Base-by-base conservation (phyloP, 2,888 invertebrate species). In the Phania funesta region DNA sequence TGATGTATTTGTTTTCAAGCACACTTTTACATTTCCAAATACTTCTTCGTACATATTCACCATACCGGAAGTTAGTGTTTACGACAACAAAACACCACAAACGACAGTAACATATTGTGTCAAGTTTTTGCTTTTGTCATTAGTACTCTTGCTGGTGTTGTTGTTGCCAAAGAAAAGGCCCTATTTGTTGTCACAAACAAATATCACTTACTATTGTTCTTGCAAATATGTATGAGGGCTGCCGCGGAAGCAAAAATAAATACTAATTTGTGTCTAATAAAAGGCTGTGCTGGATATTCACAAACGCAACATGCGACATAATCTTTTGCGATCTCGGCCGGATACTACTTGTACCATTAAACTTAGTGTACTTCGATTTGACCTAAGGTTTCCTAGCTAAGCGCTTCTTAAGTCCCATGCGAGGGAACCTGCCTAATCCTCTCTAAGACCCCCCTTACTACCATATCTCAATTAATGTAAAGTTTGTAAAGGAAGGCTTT, bases 181-280 rank as follows among this genome's bases (percentile, higher is more conserved):
- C 78, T 78, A 82, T 74, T 82, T 74, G 74, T 70, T 82, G 82
- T 82, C 82, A 82, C 56, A 58, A 75, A 65, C 82, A 82, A 65
- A 65, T 60, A 81, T 46, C 64, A 35, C 11, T 64, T 54, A 32
- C 62, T 16, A 24, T 50, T 60, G 13, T 44, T n/a, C 8, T 18
- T 1, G 3, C 24, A 9, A 22, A 16, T 11, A 44, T 46, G 6
- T 58, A 44, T 13, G 46, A 71, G 18, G 71, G 29, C n/a, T 16
- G 41, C 7, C 4, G 3, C 0, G 24, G 5, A 58, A 41, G 22
- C 16, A 9, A 32, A 48, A 29, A 5, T 48, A 16, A 60, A 60
- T n/a, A n/a, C n/a, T n/a, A n/a, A n/a, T n/a, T n/a, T n/a, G n/a
- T n/a, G n/a, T n/a, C n/a, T n/a, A n/a, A n/a, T n/a, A n/a, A n/a